Evolutionary conservation across 2,113 vertebrate species (phyloP), one percentile per base, ranked within the genome.

Genomic region (Emberiza fucata): DNA sequence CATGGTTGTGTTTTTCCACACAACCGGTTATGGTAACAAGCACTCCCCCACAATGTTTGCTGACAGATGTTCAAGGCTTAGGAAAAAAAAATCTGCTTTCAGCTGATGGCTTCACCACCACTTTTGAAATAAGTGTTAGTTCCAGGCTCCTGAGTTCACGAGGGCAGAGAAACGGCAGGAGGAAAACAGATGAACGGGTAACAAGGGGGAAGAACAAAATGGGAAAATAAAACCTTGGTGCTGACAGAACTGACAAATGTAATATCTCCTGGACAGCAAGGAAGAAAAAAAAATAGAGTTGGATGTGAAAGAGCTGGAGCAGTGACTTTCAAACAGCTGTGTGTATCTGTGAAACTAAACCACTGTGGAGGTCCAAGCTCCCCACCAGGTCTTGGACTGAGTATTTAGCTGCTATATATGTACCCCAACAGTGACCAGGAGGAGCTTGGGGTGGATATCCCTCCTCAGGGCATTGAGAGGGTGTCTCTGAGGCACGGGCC

Each of bases 41-140:
- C 68, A 69, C 66, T 76, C 51, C 65, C 76, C 63, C 10, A 0
- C 78, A 92, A 66, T 79, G 71, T 94, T 96, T 95, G 75, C 78
- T 83, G 68, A 96, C 92, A 96, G 93, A 93, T 92, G 73, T 95
- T 92, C 92, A 86, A 96, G 66, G 65, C 66, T 95, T 75, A 47
- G 12, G 48, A 15, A 50, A 53, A 53, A 88, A 54, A 29, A 4
- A 28, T 61, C 9, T 60, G 33, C 56, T 95, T 93, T 92, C 68
- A 92, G 59, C 54, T 51, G 56, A 89, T 92, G 72, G 70, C 22
- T 71, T 79, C 44, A 59, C 44, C 71, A 75, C 54, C 54, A 76
- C 88, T 91, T 95, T 86, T 70, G 88, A 96, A 93, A 86, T 51
- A 78, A 92, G 24, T 63, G 69, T 73, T 92, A 79, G 68, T 72